These are phyloP conservation scores for Chrysopilus asiliformis DNA, from an alignment of 2,888 invertebrate genomes.

Conservation along the genomic window DNA sequence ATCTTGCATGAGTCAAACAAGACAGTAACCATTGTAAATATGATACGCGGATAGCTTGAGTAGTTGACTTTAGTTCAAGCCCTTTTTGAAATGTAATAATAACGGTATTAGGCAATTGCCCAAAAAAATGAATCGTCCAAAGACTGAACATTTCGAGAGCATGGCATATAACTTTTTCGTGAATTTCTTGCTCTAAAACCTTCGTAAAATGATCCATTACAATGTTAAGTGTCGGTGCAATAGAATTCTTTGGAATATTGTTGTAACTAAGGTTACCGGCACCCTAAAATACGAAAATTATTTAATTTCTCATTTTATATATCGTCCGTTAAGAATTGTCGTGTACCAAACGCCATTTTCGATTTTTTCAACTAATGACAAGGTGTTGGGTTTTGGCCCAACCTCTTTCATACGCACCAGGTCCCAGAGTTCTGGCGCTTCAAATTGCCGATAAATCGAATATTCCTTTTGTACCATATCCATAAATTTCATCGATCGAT, in stretches of 20 bases:
- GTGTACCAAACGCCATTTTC: no score
- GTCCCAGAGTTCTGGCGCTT: no score
- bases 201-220: constrained; percentile 57
- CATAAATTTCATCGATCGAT: no score
- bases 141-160: constrained; percentile 66
- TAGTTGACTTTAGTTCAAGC: constrained; percentile 58
- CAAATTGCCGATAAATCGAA: no score
- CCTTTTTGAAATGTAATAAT: constrained; percentile 61
- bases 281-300: constrained; percentile 35
- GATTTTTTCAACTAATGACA: no score
- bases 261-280: constrained; percentile 62
- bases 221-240: constrained; percentile 44
- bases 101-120: constrained; percentile 50
- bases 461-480: no score
- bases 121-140: constrained; percentile 58
- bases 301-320: no score
- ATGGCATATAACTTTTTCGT: constrained; percentile 77
- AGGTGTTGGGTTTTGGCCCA: no score
- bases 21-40: constrained; percentile 64
- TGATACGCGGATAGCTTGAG: constrained; percentile 59
- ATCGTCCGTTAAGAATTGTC: no score
- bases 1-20: constrained; percentile 44
- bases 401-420: no score
- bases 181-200: constrained; percentile 75
- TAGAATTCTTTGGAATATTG: constrained; percentile 44